Evolutionary conservation across 2,797 vertebrate genomes (phyloP).

Genomic region (Podarcis lilfordi): DNA sequence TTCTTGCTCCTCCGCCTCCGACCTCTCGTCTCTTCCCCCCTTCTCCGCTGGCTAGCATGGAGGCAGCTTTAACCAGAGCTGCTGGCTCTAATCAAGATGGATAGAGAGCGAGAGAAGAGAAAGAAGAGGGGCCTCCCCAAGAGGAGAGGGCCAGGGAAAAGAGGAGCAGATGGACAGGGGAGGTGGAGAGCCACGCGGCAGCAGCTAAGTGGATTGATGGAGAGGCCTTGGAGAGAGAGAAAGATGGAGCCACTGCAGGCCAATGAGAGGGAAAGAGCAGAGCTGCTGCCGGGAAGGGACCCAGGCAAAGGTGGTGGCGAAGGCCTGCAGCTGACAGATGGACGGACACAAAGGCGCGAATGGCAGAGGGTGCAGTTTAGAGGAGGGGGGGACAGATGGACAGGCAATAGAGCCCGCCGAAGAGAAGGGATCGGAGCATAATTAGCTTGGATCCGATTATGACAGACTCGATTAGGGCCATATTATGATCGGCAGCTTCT

Average conservation of each 20-base stretch:
- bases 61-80: neutral
- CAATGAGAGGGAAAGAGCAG: conserved; percentile 34
- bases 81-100: conserved; percentile 52
- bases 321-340: conserved; percentile 77
- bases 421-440: conserved; percentile 71
- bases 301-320: conserved; percentile 49
- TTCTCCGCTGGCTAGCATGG: conserved; percentile 2
- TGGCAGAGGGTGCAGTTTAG: conserved; percentile 51
- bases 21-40: neutral
- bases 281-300: conserved; percentile 44
- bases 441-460: conserved; percentile 78
- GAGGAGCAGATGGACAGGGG: conserved; percentile 62
- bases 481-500: conserved; percentile 69
- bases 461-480: conserved; percentile 72
- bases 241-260: conserved; percentile 49
- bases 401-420: conserved; percentile 70
- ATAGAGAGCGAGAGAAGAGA: conserved; percentile 34
- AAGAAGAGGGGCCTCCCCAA: conserved; percentile 22
- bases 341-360: conserved; percentile 78
- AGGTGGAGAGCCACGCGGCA: conserved; percentile 48
- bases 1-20: conserved; percentile 4
- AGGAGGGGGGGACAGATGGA: conserved; percentile 75
- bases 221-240: conserved; percentile 55
- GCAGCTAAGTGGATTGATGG: conserved; percentile 60
- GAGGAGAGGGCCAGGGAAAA: conserved; percentile 18